Evolutionary conservation across 2,113 vertebrate genomes (phyloP), one percentile per base, ranked within the genome.

Genomic region (Protobothrops mucrosquamatus): DNA sequence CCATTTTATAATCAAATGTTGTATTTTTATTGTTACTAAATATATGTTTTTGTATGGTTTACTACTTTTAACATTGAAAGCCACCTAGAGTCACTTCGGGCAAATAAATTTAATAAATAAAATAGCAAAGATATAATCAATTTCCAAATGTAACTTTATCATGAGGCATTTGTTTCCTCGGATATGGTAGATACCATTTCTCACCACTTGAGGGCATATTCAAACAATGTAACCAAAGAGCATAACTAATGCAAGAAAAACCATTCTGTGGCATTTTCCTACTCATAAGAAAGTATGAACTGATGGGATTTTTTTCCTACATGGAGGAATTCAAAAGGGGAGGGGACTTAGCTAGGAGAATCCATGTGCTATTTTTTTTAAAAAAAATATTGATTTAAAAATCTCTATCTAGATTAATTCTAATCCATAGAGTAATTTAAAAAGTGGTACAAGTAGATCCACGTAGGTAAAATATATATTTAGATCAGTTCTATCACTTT

Each of bases 191-290:
- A 52, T 81, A 81, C 90, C 51, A 81, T 14, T 52, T 55, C 48
- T 81, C 10, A 81, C 90, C 90, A 81, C 90, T 81, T 55, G 90
- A 91, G 61, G 90, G 64, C 90, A 91, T 7, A 43, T 81, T 39
- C n/a, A 81, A 91, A 81, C 64, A 55, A 81, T 11, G 7, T 91
- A 90, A 74, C 52, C 48, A 90, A 5, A 52, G 61, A 14, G 29
- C 34, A 74, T 56, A 89, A 90, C 46, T 81, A 54, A 34, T 11
- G 23, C 22, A n/a, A 22, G 20, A 29, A 51, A 90, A 74, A 90
- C 6, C 46, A 69, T 69, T 74, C 46, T 52, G 20, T 74, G 61
- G 29, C n/a, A 69, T 29, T 51, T 69, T 90, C 46, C 24, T 90
- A 61, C 3, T n/a, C 59, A n/a, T 14, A 74, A 3, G 29, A 48